Evolutionary conservation across 2,888 invertebrate species (phyloP).

Genomic region (Icerya purchasi): DNA sequence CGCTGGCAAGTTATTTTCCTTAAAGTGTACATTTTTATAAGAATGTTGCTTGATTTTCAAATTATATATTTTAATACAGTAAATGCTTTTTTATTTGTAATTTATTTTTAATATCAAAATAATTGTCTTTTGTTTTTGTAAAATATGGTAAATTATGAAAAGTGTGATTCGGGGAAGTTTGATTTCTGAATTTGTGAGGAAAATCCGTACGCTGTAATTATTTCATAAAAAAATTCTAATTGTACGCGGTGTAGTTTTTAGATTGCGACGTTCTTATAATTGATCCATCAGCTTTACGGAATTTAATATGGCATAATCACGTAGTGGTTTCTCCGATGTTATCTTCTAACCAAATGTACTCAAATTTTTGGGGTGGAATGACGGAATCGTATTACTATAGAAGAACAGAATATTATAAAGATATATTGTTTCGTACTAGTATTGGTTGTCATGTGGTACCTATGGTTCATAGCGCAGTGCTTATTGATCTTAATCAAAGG

Average conservation of each 20-base stretch:
- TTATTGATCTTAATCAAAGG: conserved; percentile 44
- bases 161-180: no score
- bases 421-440: conserved; percentile 45
- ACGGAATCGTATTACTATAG: conserved; percentile 58
- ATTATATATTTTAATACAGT: no score
- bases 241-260: conserved; percentile 52
- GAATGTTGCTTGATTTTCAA: no score
- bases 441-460: conserved; percentile 64
- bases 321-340: conserved; percentile 67
- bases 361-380: conserved; percentile 95
- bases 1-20: no score
- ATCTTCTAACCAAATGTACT: conserved; percentile 64
- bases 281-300: conserved; percentile 37
- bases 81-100: no score
- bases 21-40: no score
- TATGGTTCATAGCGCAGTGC: conserved; percentile 73
- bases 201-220: no score
- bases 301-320: conserved; percentile 37
- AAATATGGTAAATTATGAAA: no score
- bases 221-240: no score
- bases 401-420: conserved; percentile 63
- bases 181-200: no score
- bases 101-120: no score
- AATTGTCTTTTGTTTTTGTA: no score
- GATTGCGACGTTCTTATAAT: conserved; percentile 69